Conservation (phyloP, 2,113 vertebrate genomes). For the Sebastes schlegelii region DNA sequence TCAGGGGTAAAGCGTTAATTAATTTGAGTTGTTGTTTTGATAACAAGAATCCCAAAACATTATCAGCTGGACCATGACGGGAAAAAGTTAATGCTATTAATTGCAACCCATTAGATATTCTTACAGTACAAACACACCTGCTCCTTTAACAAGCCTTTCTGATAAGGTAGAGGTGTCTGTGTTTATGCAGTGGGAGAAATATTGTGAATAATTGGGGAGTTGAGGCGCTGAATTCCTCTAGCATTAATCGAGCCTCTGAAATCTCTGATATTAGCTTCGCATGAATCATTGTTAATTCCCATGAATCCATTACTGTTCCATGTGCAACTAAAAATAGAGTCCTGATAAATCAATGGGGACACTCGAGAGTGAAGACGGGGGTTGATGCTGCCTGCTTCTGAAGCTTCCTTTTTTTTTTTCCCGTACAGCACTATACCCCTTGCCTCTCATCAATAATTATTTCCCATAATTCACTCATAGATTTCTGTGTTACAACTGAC, state of each 20-base stretch:
- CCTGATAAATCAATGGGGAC: constrained; percentile 78
- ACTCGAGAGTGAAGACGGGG: constrained; percentile 66
- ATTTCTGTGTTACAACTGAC: constrained; percentile 45
- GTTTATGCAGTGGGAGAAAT: constrained; percentile 73
- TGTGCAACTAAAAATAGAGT: constrained; percentile 77
- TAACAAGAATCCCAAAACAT: constrained; percentile 10
- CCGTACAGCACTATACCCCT: constrained; percentile 46
- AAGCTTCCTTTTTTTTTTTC: constrained; percentile 65
- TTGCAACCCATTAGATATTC: constrained; percentile 53
- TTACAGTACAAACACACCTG: constrained; percentile 44
- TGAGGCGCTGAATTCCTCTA: constrained; percentile 56
- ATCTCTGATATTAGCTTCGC: constrained; percentile 72
- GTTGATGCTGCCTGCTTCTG: constrained; percentile 50
- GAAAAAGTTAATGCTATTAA: constrained; percentile 42
- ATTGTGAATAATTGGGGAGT: constrained; percentile 70
- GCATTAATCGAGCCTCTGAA: constrained; percentile 74
- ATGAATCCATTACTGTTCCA: constrained; percentile 74
- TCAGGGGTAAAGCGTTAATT: neutral
- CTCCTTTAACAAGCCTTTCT: constrained; percentile 48
- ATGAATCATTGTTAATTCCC: constrained; percentile 79
- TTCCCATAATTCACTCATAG: constrained; percentile 65
- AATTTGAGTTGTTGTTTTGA: constrained; percentile 19
- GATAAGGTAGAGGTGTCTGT: constrained; percentile 50
- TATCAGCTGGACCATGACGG: constrained; percentile 36
- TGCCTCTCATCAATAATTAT: constrained; percentile 74